phyloP scores from a whole-genome alignment of 2,797 vertebrate genomes.

The Muscicapa comitata region DNA sequence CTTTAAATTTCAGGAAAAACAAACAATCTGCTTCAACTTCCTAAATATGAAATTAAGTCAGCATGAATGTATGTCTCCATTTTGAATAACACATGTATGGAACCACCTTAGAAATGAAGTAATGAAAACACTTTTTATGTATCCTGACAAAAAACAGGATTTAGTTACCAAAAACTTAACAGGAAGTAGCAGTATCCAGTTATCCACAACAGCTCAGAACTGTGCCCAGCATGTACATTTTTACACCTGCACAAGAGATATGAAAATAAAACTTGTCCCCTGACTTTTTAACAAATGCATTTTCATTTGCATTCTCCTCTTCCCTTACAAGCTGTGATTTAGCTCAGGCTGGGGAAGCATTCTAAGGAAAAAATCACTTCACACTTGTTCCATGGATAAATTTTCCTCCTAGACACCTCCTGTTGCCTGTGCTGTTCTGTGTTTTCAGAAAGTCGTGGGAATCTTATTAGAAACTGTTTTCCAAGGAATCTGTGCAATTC shows the following conservation, averaged over 20 bases:
- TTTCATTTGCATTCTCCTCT: neutral
- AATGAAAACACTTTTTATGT: neutral
- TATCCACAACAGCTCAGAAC: neutral
- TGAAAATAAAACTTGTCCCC: neutral
- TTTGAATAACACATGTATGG: neutral
- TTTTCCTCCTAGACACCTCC: constrained; percentile 13
- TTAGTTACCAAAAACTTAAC: neutral
- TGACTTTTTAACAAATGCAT: neutral
- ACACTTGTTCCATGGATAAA: neutral
- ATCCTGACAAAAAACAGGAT: neutral
- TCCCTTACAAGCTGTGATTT: neutral
- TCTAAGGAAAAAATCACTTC: neutral
- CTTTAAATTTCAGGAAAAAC: neutral
- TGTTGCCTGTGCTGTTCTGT: neutral
- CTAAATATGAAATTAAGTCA: neutral
- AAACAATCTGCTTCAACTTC: neutral
- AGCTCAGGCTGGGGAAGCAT: neutral
- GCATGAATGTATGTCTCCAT: neutral
- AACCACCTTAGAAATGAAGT: neutral
- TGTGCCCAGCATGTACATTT: fast-evolving
- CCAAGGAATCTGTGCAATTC: neutral
- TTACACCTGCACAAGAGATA: neutral
- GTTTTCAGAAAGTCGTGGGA: neutral
- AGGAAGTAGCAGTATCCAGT: neutral
- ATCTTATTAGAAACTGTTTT: constrained; percentile 17